Base-by-base conservation (phyloP, 1,140 invertebrate species). In the Adelges cooleyi region DNA sequence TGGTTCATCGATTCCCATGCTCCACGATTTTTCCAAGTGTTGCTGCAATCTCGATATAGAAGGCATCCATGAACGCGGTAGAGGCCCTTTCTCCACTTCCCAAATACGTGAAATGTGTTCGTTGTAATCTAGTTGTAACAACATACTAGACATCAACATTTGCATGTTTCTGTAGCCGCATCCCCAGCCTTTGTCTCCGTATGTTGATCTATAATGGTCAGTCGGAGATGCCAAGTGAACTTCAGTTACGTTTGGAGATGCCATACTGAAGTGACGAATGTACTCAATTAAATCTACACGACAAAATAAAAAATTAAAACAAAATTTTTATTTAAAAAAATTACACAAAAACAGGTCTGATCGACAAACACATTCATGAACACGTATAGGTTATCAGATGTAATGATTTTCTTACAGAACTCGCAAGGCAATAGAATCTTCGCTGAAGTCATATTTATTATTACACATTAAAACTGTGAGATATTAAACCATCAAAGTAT, bases 131-230 rank as follows among this genome's bases (percentile, higher is more conserved):
- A 80, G 84, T 71, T 89, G 81, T 65, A 84, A 82, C 18, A 88
- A 77, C 17, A 94, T 77, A 18, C 86, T 86, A 6, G 89, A 92
- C 20, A 94, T 79, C 70, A 93, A 76, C 90, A 93, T 93, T 74
- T 93, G 91, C 75, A 89, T 85, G 75, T 94, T 93, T 71, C 90
- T 82, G 69, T 89, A 90, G 1, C 91, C 91, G 76, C 91, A 93
- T 2, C 90, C 91, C 89, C 89, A 94, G 6, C 90, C 90, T 70
- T 84, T 80, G 75, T 93, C 90, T 10, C 90, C 90, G 73, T 89
- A 92, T 0, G 87, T 90, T 18, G 86, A 87, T 6, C 84, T 86
- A 75, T 89, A 92, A 77, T 92, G 89, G 74, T 92, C 88, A 18
- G 89, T 84, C 3, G 81, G 82, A 40, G 85, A 86, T 75, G 89